These are phyloP conservation scores for Mesitornis unicolor DNA, from an alignment of 2,113 vertebrate genomes.

Conservation along the genomic window DNA sequence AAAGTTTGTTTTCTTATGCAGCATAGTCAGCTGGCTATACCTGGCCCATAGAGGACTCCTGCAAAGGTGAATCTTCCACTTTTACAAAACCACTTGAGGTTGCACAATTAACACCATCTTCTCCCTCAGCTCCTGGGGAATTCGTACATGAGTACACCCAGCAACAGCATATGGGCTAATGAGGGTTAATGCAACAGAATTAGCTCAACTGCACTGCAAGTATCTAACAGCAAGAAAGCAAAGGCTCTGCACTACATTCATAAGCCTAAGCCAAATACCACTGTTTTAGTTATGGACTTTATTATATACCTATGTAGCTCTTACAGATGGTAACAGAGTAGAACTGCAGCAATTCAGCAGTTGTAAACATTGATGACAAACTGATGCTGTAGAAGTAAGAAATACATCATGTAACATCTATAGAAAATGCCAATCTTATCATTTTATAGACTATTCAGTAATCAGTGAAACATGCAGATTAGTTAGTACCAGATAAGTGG, in stretches of 20 bases:
- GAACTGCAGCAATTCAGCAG: not conserved
- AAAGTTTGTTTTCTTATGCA: not conserved
- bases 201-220: not conserved
- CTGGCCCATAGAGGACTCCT: rapidly evolving
- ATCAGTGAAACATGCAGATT: not conserved
- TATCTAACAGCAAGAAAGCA: not conserved
- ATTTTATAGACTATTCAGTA: not conserved
- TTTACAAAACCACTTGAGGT: not conserved
- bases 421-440: not conserved
- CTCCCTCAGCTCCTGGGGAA: not conserved
- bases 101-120: not conserved
- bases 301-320: not conserved
- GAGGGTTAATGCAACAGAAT: not conserved
- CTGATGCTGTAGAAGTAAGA: not conserved
- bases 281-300: not conserved
- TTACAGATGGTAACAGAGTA: not conserved
- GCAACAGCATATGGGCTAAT: not conserved
- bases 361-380: not conserved
- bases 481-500: not conserved
- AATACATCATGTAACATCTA: not conserved
- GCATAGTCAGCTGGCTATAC: not conserved
- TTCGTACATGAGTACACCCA: not conserved
- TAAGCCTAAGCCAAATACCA: not conserved
- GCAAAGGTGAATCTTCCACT: not conserved
- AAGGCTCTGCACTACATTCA: not conserved